These are phyloP conservation scores for Menidia beryllina DNA, from an alignment of 2,113 vertebrate genomes.

Conservation along the genomic window DNA sequence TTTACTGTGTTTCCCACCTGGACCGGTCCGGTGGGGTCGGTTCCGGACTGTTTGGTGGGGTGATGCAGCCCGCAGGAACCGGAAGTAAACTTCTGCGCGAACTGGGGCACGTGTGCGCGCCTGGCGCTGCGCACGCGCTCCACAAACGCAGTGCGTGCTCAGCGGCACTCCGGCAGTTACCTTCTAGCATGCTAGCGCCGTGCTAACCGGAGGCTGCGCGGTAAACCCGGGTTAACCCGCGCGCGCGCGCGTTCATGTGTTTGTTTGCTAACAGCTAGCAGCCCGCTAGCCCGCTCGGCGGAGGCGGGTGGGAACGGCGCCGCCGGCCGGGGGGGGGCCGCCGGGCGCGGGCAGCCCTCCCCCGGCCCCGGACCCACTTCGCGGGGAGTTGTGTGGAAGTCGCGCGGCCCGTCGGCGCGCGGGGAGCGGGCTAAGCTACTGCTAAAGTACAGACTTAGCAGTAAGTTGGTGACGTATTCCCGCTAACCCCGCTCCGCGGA, in stretches of 20 bases:
- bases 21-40: too few relatives aligned
- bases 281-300: constrained; percentile 37
- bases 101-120: background rate
- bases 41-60: too few relatives aligned
- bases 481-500: constrained; percentile 76
- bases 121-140: too few relatives aligned
- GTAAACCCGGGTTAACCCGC: background rate
- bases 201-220: too few relatives aligned
- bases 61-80: constrained; percentile 18
- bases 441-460: constrained; percentile 73
- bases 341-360: background rate
- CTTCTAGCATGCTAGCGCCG: background rate
- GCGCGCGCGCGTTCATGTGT: constrained; percentile 11
- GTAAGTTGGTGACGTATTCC: constrained; percentile 84
- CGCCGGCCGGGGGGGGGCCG: constrained; percentile 1
- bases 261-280: constrained; percentile 46
- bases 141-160: constrained; percentile 27
- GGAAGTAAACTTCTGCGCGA: constrained; percentile 32
- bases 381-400: constrained; percentile 21
- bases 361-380: constrained; percentile 18
- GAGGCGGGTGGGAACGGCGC: constrained; percentile 33
- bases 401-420: constrained; percentile 15
- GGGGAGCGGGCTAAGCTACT: constrained; percentile 30
- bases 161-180: constrained; percentile 29
- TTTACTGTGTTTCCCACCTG: too few relatives aligned